Base-by-base conservation (phyloP, 2,888 invertebrate genomes). In the Spisula solida region DNA sequence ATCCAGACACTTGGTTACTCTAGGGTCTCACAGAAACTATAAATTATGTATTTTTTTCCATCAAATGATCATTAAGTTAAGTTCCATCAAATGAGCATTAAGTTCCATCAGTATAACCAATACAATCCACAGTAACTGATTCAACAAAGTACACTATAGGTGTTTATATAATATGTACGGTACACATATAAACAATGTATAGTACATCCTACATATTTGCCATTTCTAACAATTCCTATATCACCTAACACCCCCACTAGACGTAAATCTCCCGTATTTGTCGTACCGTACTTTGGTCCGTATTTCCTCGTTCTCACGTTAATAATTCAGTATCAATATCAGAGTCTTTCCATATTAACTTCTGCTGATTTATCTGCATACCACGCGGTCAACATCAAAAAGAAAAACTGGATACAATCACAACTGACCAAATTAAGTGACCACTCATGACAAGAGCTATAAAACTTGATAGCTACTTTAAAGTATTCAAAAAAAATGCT, bases 241-340 rank as follows among this genome's bases (percentile, higher is more conserved):
- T 75, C 75, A 18, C 75, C 75, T 31, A 75, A 75, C 14, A 75
- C 34, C 34, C 31, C 31, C n/a, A 75, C 16, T 12, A 41, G 31
- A 18, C 31, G 75, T 25, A 66, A 66, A 66, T 66, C 60, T 66
- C 75, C 31, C 14, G 75, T 75, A 75, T 75, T 29, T 75, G 75
- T 75, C 31, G 34, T 41, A 75, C 31, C 31, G 75, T 14, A 31
- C 75, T 31, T 31, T 75, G 75, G 75, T 75, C 75, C 18, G 12
- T 0, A 75, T 75, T 34, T 31, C 1, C 31, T 75, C 75, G 8
- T 75, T 75, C 75, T 34, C 75, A 75, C 75, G 6, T 75, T 31
- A 75, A 75, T 75, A 31, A 31, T 75, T 75, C 31, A 75, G 75
- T 75, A 75, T 75, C 75, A 75, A 75, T 75, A 34, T 75, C 16